Evolutionary conservation across 1,140 invertebrate species (phyloP), one percentile per base, ranked within the genome.

Genomic region (Odontomachus brunneus): DNA sequence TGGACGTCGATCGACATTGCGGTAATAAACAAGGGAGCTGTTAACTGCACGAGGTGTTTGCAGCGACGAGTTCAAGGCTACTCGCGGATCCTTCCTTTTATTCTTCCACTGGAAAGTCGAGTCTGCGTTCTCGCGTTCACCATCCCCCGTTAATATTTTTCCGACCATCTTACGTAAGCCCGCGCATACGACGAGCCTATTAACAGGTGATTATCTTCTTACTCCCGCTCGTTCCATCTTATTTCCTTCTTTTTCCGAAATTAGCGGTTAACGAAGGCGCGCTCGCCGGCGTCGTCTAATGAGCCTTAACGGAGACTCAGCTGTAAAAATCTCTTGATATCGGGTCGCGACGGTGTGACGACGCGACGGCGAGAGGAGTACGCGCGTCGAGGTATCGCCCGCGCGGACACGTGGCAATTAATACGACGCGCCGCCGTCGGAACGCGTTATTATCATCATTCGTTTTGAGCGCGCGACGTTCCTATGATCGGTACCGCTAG

Each of bases 371-470:
- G 9, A 7, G 38, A 44, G 38, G 9, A 80, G 29, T 49, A 57
- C 57, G 72, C 53, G 73, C 67, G 66, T 49, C 72, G 75, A 71
- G 65, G 73, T 74, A 86, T 80, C 59, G 55, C 11, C 26, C 51
- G 85, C 69, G 44, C 60, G 69, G 59, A 76, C 85, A 84, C 76
- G 76, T 82, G 65, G 75, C 53, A 88, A 88, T 87, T 88, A 88
- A 84, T 84, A 82, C 82, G 71, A 86, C 29, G 82, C 59, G 73
- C 81, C 60, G 22, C n/a, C 73, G 73, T 83, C 84, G 73, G 72
- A 72, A 55, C 74, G 57, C 53, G 48, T 88, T 82, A 87, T 88
- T 72, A 74, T 87, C 84, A 83, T 69, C 81, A 66, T 65, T 44
- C n/a, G 4, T 11, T 44, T 55, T 63, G 59, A 74, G 19, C 60